Evolutionary conservation across 2,797 vertebrate species (phyloP), one percentile per base, ranked within the genome.

Genomic region (Silurus lanzhouensis): DNA sequence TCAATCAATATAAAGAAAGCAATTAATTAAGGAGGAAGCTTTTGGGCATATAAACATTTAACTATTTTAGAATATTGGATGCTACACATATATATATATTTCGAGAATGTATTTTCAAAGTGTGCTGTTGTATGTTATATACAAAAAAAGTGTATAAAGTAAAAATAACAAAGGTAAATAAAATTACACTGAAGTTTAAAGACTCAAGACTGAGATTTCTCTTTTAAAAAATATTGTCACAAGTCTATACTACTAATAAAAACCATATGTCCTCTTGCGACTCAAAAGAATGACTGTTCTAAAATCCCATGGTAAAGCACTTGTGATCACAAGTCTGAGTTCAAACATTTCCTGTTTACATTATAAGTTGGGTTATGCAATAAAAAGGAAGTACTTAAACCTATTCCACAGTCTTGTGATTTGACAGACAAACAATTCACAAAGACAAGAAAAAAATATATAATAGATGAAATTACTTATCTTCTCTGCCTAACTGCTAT

Each of bases 1-100:
- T 31, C 20, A 25, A 15, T 38, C 82, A 84, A 67, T 78, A 52
- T 58, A 27, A 38, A 70, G 84, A 63, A 52, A 66, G 71, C 19
- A 63, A 13, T 68, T 57, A 66, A 67, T 81, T 14, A 20, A 83
- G 84, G 60, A 86, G 67, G 60, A 74, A 78, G n/a, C 15, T 14
- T 78, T 61, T 78, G 58, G 38, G 13, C 78, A 75, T 25, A 71
- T 1, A 10, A 0, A 20, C 31, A 84, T 60, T 72, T 71, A 2
- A 19, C 25, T 63, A 20, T 44, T 15, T 25, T 14, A 44, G 31
- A 85, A 75, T 5, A 76, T 31, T 31, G 27, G 27, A 46, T 66
- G 44, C 78, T 25, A 31, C 31, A 31, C 1, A 31, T 31, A 31
- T 3, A 31, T 31, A 20, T 22, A 44, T 77, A 66, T 19, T 22